A percentile compares a stretch with the other conserved stretches of the same genome.
Conservation (phyloP, 2,113 vertebrate genomes). For the Gavia stellata region DNA sequence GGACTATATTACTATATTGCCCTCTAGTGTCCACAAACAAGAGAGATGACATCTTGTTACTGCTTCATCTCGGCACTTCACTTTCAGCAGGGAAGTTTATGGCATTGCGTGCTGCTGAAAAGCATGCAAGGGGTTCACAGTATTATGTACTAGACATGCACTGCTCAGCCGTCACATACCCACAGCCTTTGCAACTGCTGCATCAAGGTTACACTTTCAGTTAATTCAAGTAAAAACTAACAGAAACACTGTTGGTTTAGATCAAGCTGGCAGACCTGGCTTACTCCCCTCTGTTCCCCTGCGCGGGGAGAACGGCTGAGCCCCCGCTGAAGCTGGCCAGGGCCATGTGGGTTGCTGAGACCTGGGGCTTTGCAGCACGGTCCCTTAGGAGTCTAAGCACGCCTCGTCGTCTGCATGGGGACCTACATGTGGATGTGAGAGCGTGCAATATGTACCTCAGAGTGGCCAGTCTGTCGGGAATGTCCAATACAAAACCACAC, state of each 20-base stretch:
- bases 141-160: background rate
- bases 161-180: background rate
- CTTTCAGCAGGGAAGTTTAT: background rate
- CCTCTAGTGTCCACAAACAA: conserved; percentile 18
- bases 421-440: background rate
- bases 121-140: background rate
- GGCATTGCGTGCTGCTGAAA: background rate
- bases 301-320: background rate
- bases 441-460: background rate
- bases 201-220: background rate
- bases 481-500: background rate
- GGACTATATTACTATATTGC: background rate
- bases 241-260: background rate
- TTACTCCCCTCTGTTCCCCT: background rate
- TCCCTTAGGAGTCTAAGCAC: too few relatives aligned
- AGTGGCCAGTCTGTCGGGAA: background rate
- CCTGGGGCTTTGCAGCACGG: background rate
- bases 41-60: background rate
- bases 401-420: background rate
- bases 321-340: background rate
- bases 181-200: background rate
- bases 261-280: background rate
- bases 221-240: background rate
- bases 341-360: background rate
- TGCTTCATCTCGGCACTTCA: background rate